A percentile compares a stretch with the other conserved stretches of the same genome.
These are phyloP conservation scores for Syrmaticus mikado DNA, from an alignment of 2,113 vertebrate species.

Conservation along the genomic window DNA sequence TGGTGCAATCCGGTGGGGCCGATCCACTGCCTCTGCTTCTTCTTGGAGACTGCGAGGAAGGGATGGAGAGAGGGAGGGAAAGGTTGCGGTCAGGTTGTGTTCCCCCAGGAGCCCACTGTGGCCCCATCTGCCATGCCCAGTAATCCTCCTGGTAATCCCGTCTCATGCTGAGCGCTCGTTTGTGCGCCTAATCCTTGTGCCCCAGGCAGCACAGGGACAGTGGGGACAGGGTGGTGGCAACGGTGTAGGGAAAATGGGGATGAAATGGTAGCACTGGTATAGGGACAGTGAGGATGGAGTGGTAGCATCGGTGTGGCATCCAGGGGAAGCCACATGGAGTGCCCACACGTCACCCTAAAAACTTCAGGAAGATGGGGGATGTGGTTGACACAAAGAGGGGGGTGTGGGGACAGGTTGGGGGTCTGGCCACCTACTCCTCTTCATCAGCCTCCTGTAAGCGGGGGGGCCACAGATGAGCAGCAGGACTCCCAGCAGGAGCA, in stretches of 20 bases:
- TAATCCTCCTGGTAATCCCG: not conserved
- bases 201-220: not conserved
- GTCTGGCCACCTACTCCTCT: slow-evolving; percentile 70
- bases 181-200: not conserved
- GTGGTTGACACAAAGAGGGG: too few species aligned
- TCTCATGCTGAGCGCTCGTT: not conserved
- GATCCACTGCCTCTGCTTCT: slow-evolving; percentile 79
- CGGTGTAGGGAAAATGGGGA: too few species aligned
- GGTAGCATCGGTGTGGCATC: not conserved
- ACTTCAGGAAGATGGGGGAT: not conserved
- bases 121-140: not conserved
- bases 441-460: slow-evolving; percentile 71
- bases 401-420: not conserved
- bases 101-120: accelerated
- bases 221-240: not conserved
- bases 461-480: slow-evolving; percentile 64
- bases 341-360: not conserved
- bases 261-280: too few species aligned
- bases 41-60: slow-evolving; percentile 62
- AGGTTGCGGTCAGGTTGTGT: not conserved
- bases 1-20: slow-evolving; percentile 77
- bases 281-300: too few species aligned
- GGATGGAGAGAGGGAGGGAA: not conserved
- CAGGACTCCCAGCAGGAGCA: slow-evolving; percentile 64
- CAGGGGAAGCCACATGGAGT: not conserved